Base-by-base conservation (phyloP, 2,113 vertebrate genomes). In the Turdus rufiventris region DNA sequence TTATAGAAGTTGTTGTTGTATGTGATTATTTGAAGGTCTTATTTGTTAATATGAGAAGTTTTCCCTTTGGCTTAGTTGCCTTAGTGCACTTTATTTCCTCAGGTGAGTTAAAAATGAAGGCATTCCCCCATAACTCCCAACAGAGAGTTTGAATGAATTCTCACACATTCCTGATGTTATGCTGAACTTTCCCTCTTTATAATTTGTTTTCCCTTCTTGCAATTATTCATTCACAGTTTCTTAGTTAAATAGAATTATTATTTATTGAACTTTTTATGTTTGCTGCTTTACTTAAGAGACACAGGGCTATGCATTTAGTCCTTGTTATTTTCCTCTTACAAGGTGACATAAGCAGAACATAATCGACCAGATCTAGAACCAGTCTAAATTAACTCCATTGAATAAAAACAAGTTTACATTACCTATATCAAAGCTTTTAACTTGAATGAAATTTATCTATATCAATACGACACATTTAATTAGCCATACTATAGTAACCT, bases 191-290 rank as follows among this genome's bases (percentile, higher is more conserved):
- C 14, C 47, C 36, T 75, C 71, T 65, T 34, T 33, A 14, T 36
- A 76, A 73, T 88, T 88, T 68, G 7, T 61, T 91, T 89, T 88
- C 21, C 25, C 81, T 6, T 42, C n/a, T 54, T 61, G 60, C 70
- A 88, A 13, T 88, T 83, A n/a, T n/a, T n/a, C n/a, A n/a, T n/a
- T n/a, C 26, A 81, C 68, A 33, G 2, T 8, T 65, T 8, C 34
- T 80, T 82, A 68, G 61, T 68, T 89, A 86, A 45, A 80, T 9
- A 85, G 14, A 84, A 85, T 58, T 74, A 80, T 65, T 91, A 80
- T 79, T 79, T 72, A 86, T 77, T 74, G 11, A 77, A 28, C 7
- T 20, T 38, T 53, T 80, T 36, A 26, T 57, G 8, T 77, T 88
- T 79, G 48, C 54, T 76, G 12, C 16, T 76, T 57, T 63, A 77